Evolutionary conservation across 2,113 vertebrate genomes (phyloP), one percentile per base, ranked within the genome.

Genomic region (Harpagus bidentatus): DNA sequence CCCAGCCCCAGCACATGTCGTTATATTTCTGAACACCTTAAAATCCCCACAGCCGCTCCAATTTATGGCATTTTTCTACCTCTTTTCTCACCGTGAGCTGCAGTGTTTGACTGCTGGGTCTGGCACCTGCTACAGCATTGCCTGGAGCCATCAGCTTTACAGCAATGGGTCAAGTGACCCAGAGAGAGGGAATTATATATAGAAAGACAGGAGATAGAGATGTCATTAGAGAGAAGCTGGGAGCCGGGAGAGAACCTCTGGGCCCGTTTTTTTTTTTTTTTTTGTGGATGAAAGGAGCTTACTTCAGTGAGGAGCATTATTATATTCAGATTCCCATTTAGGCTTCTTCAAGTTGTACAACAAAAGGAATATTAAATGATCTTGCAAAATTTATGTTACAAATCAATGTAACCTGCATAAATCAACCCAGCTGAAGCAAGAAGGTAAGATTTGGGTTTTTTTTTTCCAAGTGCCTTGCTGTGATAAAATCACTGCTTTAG

Each of bases 321-420:
- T 93, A 58, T 94, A 86, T 92, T 91, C 88, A 88, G 63, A 77
- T 88, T 88, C 72, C 73, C 86, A 73, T 90, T 82, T 73, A 88
- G 78, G 71, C 43, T 82, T 48, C 74, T 95, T 88, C 80, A 74
- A 93, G 90, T 78, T 79, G 92, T 84, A 80, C 95, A 96, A 94
- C 94, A 96, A 95, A 96, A 90, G 53, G 97, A 92, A 97, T 96
- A 89, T 72, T 63, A 96, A 94, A 92, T 74, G 56, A 92, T 89
- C 82, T 62, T 86, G 95, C 91, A 92, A 92, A 92, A 94, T 76
- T 92, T n/a, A 91, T 92, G 86, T 86, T 91, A 88, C 92, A 92
- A 86, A 93, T 92, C 94, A 93, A 78, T 81, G 86, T 86, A 88
- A 94, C 71, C 82, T 76, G 86, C 90, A 95, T 95, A 90, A 95